Conservation (phyloP, 2,113 vertebrate genomes). For the Ahaetulla prasina region DNA sequence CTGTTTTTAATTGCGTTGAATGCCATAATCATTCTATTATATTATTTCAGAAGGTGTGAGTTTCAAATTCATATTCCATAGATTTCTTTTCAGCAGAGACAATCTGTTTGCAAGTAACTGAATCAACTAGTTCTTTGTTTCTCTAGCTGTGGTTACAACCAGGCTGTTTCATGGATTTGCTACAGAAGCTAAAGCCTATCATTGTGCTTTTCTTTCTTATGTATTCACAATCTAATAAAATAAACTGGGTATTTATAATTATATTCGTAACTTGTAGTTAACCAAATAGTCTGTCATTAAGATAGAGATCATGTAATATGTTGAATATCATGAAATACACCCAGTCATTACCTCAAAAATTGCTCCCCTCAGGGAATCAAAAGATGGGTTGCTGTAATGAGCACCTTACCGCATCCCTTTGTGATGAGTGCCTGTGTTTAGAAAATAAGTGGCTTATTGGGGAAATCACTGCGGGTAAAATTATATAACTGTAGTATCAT, state of each 20-base stretch:
- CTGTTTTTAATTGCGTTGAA: conserved; percentile 8
- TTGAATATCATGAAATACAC: conserved; percentile 46
- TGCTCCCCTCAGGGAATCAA: conserved; percentile 56
- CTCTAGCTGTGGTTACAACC: conserved; percentile 16
- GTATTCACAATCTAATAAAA: conserved; percentile 22
- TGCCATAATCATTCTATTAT: conserved; percentile 6
- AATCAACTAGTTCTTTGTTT: conserved; percentile 39
- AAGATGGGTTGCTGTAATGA: conserved; percentile 22
- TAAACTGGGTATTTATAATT: conserved; percentile 40
- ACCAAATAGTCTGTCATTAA: conserved; percentile 47
- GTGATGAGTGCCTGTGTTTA: background rate
- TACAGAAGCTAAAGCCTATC: background rate
- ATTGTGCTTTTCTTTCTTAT: conserved; percentile 15
- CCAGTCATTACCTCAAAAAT: conserved; percentile 47
- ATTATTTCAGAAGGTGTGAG: background rate
- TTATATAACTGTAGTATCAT: conserved; percentile 24
- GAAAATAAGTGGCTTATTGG: background rate
- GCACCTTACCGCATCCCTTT: background rate
- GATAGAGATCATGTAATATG: conserved; percentile 48
- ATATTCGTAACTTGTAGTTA: conserved; percentile 34
- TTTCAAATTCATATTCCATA: conserved; percentile 51
- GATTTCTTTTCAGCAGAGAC: conserved; percentile 45
- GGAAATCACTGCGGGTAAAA: background rate
- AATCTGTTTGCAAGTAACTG: conserved; percentile 22
- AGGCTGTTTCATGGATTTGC: background rate